phyloP scores from a whole-genome alignment of 2,888 invertebrate species.

The Pocota personata region DNA sequence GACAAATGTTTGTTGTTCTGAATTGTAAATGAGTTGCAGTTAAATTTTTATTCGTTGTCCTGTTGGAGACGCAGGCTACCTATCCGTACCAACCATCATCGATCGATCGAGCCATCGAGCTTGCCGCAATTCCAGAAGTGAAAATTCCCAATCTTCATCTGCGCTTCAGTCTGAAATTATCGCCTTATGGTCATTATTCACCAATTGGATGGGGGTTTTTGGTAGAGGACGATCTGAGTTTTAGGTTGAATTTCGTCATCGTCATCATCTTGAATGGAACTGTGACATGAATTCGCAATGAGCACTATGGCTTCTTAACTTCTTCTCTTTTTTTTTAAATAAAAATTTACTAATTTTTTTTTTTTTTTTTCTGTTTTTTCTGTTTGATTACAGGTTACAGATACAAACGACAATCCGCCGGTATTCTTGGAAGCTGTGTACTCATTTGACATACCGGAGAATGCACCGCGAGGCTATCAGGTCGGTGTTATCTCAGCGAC shows the following conservation, averaged over 20 bases:
- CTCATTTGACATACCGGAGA: conserved; percentile 95
- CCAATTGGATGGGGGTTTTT: conserved; percentile 64
- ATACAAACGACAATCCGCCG: conserved; percentile 98
- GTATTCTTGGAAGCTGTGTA: conserved; percentile 93
- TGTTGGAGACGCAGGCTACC: neutral
- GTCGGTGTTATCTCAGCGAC: conserved; percentile 94
- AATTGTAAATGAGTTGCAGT: conserved; percentile 74
- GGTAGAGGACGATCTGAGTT: conserved; percentile 21
- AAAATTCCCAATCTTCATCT: conserved; percentile 62
- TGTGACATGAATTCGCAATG: conserved; percentile 78
- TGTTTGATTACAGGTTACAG: conserved; percentile 88
- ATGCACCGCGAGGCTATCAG: conserved; percentile 91
- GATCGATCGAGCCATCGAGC: neutral
- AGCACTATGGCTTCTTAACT: conserved; percentile 69
- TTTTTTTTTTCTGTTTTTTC: conserved; percentile 22
- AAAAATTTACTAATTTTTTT: conserved; percentile 58
- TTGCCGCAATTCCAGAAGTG: conserved; percentile 53
- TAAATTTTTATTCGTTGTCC: conserved; percentile 59
- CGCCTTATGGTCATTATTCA: conserved; percentile 75
- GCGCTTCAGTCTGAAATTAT: conserved; percentile 68
- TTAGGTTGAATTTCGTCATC: conserved; percentile 70
- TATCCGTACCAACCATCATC: neutral
- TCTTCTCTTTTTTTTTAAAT: conserved; percentile 21
- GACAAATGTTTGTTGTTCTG: conserved; percentile 72
- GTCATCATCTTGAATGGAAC: conserved; percentile 63